Percentiles rank a stretch among this genome's conserved stretches.
These are phyloP conservation scores for Ametastegia equiseti DNA, from an alignment of 2,888 invertebrate species.

Conservation along the genomic window DNA sequence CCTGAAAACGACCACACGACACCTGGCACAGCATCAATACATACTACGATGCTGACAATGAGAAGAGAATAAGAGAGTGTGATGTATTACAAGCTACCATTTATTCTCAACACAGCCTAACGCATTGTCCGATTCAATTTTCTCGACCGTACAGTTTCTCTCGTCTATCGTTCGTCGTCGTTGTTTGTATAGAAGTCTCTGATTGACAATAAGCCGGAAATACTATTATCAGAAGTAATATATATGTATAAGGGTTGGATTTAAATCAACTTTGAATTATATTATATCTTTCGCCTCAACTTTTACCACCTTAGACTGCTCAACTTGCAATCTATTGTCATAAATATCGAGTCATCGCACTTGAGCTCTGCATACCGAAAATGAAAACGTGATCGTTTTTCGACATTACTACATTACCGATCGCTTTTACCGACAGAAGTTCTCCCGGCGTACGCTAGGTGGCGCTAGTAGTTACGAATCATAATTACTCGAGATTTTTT, in stretches of 20 bases:
- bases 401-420: neutral
- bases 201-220: neutral
- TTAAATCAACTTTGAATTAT: neutral
- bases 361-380: neutral
- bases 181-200: neutral
- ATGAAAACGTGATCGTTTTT: neutral
- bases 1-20: neutral
- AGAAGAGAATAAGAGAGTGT: too few species aligned
- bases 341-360: neutral
- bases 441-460: neutral
- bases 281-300: neutral
- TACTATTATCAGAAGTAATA: neutral
- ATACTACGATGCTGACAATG: neutral
- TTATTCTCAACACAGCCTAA: neutral
- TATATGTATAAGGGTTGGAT: neutral
- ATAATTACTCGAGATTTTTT: slow-evolving; percentile 62
- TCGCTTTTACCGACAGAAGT: neutral
- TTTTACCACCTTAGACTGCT: neutral
- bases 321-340: neutral
- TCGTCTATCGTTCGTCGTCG: neutral
- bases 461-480: neutral
- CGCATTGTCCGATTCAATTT: neutral
- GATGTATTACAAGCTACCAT: neutral
- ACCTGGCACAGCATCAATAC: neutral
- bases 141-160: neutral